Conservation (phyloP, 2,888 invertebrate genomes). For the Drosophila paranaensis region DNA sequence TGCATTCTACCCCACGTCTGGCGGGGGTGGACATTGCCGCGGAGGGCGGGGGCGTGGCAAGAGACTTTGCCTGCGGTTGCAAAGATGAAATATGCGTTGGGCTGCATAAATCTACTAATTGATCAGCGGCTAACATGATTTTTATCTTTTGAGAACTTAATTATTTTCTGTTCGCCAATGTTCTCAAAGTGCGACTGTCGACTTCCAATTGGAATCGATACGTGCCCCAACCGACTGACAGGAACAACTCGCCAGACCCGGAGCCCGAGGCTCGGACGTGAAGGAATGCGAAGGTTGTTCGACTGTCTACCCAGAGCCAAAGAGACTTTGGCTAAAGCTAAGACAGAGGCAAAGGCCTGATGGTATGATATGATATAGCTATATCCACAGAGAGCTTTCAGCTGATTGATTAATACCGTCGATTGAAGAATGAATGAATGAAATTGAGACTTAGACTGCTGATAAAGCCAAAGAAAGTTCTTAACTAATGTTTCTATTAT, state of each 20-base stretch:
- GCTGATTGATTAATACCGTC: conserved; percentile 3
- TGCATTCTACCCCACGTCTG: conserved; percentile 41
- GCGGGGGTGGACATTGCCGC: conserved; percentile 15
- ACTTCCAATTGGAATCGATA: conserved; percentile 70
- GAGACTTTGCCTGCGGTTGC: conserved; percentile 27
- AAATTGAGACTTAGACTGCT: too few relatives aligned
- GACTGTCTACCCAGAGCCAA: conserved; percentile 6
- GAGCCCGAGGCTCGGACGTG: conserved; percentile 45
- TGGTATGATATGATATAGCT: conserved; percentile 3
- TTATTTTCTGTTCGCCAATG: conserved; percentile 75
- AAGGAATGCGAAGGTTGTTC: conserved; percentile 68
- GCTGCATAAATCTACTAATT: conserved; percentile 80
- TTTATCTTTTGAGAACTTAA: conserved; percentile 83
- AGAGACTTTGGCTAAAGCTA: conserved; percentile 1
- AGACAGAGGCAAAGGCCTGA: background rate
- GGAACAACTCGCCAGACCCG: conserved; percentile 36
- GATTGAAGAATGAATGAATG: background rate
- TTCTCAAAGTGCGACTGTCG: conserved; percentile 50
- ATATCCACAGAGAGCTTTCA: background rate
- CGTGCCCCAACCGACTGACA: conserved; percentile 55
- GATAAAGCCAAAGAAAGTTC: too few relatives aligned
- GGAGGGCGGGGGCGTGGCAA: conserved; percentile 17
- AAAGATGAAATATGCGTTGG: conserved; percentile 75
- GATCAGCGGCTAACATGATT: conserved; percentile 83
- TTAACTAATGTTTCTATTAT: too few relatives aligned